Percentiles rank a stretch among this genome's conserved stretches.
Conservation (phyloP, 2,888 invertebrate species). For the Seladonia tumulorum region DNA sequence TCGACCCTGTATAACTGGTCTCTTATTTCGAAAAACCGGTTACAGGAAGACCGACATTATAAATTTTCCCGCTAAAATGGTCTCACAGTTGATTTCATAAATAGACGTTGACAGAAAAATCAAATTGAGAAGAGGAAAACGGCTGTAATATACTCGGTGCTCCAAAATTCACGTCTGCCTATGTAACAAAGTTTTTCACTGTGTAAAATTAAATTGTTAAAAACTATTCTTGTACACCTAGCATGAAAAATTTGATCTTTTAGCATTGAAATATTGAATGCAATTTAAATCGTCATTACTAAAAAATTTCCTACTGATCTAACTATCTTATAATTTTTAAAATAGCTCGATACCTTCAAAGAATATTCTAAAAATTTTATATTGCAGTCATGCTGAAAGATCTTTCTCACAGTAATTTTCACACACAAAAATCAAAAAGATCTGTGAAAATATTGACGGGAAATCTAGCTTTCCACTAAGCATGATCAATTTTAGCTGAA, state of each 20-base stretch:
- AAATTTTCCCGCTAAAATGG: background rate
- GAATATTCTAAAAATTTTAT: too few species aligned
- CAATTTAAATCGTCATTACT: too few species aligned
- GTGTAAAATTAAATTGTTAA: background rate
- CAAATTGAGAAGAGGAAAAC: background rate
- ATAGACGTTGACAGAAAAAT: background rate
- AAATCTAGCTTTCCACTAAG: too few species aligned
- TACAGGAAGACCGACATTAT: background rate
- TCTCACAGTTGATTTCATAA: background rate
- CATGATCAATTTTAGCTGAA: too few species aligned
- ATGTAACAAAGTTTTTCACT: background rate
- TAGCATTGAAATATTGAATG: too few species aligned
- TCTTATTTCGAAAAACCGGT: background rate
- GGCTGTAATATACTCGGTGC: background rate
- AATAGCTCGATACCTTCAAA: background rate
- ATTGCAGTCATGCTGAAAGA: too few species aligned
- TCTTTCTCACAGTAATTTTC: too few species aligned
- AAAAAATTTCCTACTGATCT: too few species aligned
- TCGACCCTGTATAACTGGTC: background rate
- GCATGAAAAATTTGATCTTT: too few species aligned
- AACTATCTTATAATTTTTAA: too few species aligned
- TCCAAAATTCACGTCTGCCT: background rate
- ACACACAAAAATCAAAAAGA: too few species aligned
- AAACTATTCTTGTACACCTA: background rate
- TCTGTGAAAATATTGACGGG: too few species aligned